These are phyloP conservation scores for Muscicapa adusta DNA, from an alignment of 2,113 vertebrate species.

Conservation along the genomic window DNA sequence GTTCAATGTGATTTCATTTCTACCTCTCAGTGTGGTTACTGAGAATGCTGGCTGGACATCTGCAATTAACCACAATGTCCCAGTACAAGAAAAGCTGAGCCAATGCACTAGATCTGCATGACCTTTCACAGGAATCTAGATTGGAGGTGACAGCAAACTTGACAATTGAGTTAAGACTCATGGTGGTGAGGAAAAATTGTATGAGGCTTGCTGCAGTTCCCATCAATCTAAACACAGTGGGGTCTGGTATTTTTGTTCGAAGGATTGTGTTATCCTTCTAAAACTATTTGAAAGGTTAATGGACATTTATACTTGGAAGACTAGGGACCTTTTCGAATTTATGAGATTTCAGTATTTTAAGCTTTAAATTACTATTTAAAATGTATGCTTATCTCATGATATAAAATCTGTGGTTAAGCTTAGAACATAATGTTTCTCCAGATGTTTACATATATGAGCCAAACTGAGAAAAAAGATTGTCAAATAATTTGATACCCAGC, in stretches of 20 bases:
- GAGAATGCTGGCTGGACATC: not conserved
- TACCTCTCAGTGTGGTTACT: not conserved
- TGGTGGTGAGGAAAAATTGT: not conserved
- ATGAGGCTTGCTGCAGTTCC: not conserved
- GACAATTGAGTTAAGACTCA: not conserved
- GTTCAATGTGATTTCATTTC: not conserved
- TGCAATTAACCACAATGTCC: not conserved
- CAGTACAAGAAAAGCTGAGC: not conserved
- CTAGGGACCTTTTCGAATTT: not conserved
- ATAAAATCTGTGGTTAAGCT: constrained; percentile 26
- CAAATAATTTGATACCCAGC: constrained; percentile 29
- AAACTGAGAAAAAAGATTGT: constrained; percentile 1
- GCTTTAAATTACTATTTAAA: constrained; percentile 23
- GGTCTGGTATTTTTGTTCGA: not conserved
- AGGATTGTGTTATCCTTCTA: not conserved
- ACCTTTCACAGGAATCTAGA: not conserved
- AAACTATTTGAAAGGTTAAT: not conserved
- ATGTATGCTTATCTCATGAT: constrained; percentile 18
- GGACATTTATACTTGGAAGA: not conserved
- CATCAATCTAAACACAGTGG: not conserved
- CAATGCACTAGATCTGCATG: not conserved
- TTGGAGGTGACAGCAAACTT: not conserved
- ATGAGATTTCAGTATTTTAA: constrained; percentile 28
- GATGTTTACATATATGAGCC: constrained; percentile 21
- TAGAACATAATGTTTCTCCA: constrained; percentile 10